Conservation (phyloP, 2,113 vertebrate genomes). For the Megalops atlanticus region DNA sequence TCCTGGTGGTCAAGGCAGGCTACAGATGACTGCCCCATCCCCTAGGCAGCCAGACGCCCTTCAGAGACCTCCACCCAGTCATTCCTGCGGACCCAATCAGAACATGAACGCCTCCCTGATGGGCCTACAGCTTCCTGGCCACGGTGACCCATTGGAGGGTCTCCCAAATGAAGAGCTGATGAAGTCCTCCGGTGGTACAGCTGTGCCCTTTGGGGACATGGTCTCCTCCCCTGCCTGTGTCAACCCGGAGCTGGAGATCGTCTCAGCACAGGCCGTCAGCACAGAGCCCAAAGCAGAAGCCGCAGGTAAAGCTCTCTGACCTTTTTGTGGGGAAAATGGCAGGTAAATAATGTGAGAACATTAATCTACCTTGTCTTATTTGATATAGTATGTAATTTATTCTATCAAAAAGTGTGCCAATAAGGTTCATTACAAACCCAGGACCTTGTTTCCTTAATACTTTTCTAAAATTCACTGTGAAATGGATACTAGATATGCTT, state of each 20-base stretch:
- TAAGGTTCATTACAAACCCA: neutral
- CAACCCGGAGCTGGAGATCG: constrained; percentile 78
- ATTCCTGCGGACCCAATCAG: constrained; percentile 68
- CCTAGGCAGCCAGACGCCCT: neutral
- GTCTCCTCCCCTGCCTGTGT: constrained; percentile 65
- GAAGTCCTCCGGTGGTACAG: constrained; percentile 54
- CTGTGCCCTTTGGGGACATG: constrained; percentile 57
- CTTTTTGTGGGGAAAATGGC: neutral
- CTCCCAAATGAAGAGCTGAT: constrained; percentile 65
- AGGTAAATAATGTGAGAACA: neutral
- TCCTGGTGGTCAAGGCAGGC: constrained; percentile 26
- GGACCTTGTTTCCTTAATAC: neutral
- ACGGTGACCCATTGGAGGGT: constrained; percentile 72
- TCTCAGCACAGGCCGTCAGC: constrained; percentile 60
- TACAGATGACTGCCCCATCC: neutral
- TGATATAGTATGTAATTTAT: neutral
- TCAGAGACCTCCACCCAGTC: constrained; percentile 52
- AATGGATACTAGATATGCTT: no score
- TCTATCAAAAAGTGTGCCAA: neutral
- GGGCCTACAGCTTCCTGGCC: constrained; percentile 73
- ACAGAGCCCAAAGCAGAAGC: constrained; percentile 66
- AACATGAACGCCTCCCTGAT: constrained; percentile 74
- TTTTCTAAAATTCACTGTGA: no score
- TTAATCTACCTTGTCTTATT: no score
- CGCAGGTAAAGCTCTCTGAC: constrained; percentile 71